These are phyloP conservation scores for Macrotis lagotis DNA, from an alignment of 2,113 vertebrate species.

Conservation along the genomic window DNA sequence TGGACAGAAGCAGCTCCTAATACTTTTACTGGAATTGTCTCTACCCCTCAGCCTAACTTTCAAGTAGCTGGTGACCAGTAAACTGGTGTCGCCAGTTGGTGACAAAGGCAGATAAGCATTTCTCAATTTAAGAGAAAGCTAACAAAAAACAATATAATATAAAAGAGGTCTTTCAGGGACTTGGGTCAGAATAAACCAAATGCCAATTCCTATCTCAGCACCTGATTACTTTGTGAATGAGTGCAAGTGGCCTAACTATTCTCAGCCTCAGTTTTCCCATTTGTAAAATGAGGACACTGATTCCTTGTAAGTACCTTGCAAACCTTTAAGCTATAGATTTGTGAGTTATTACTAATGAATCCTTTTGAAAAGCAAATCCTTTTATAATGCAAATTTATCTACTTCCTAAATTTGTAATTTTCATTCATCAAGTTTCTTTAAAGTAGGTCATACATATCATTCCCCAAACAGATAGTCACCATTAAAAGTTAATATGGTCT, in stretches of 20 bases:
- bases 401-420: neutral
- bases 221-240: neutral
- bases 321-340: neutral
- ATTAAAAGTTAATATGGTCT: conserved; percentile 44
- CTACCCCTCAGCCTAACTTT: neutral
- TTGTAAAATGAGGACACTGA: neutral
- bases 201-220: neutral
- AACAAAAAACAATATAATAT: neutral
- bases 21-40: neutral
- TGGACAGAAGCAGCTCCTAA: neutral
- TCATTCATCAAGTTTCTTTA: neutral
- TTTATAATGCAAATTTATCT: neutral
- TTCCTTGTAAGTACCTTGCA: neutral
- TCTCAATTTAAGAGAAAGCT: neutral
- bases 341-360: neutral
- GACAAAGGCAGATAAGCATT: neutral
- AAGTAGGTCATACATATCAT: neutral
- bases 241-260: neutral
- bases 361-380: neutral
- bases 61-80: neutral
- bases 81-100: too few species aligned
- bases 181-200: neutral
- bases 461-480: conserved; percentile 36
- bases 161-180: neutral
- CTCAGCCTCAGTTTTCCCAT: neutral